phyloP scores from a whole-genome alignment of 2,888 invertebrate genomes.

The Xanthostigma xanthostigma region DNA sequence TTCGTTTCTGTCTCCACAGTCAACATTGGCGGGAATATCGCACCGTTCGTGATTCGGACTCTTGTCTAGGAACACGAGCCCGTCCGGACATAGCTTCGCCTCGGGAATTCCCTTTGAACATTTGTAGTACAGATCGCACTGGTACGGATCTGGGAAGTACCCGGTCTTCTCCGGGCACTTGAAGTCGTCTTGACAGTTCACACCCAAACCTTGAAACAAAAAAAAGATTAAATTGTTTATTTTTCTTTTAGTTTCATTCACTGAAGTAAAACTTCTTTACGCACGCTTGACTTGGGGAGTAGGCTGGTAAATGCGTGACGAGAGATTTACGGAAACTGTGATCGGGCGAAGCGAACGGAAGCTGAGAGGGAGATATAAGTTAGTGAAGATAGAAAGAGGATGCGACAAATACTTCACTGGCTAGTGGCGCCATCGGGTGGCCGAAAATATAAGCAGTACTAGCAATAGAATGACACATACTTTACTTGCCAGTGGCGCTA shows the following conservation, averaged over 20 bases:
- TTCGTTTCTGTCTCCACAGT: slow-evolving; percentile 57
- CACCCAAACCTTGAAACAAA: slow-evolving; percentile 21
- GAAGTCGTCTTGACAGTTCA: slow-evolving; percentile 36
- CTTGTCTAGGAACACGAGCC: slow-evolving; percentile 57
- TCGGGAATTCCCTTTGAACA: slow-evolving; percentile 51
- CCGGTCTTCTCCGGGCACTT: slow-evolving; percentile 57
- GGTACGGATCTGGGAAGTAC: slow-evolving; percentile 56
- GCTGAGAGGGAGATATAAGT: too few relatives aligned
- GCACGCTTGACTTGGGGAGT: too few relatives aligned
- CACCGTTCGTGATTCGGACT: slow-evolving; percentile 58
- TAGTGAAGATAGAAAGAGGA: too few relatives aligned
- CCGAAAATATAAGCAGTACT: too few relatives aligned
- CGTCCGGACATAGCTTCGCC: slow-evolving; percentile 59
- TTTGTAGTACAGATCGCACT: slow-evolving; percentile 67
- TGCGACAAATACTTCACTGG: too few relatives aligned
- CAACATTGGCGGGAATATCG: slow-evolving; percentile 62
- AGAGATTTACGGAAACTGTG: too few relatives aligned
- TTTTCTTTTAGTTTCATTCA: neutral
- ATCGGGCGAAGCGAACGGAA: too few relatives aligned
- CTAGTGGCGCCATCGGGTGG: too few relatives aligned
- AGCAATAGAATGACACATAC: too few relatives aligned
- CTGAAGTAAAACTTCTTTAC: too few relatives aligned
- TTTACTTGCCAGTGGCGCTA: too few relatives aligned
- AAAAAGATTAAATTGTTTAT: neutral
- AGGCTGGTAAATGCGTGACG: too few relatives aligned